phyloP scores from a whole-genome alignment of 2,113 vertebrate genomes.

The Gymnorhina tibicen region DNA sequence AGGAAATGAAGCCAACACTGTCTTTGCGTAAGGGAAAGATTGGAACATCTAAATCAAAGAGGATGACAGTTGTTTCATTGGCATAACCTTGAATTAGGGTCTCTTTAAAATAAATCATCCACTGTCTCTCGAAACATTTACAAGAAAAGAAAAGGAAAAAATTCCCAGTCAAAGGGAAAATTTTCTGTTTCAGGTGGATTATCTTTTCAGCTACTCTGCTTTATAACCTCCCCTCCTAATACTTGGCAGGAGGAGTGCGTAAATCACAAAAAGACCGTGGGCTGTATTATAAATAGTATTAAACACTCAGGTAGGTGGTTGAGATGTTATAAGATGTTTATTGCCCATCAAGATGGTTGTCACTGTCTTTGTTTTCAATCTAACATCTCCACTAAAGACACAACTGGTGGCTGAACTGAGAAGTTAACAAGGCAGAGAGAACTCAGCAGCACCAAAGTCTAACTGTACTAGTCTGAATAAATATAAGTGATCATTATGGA shows the following conservation, averaged over 20 bases:
- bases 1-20: slow-evolving; percentile 10
- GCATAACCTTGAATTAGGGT: slow-evolving; percentile 66
- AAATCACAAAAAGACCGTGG: not conserved
- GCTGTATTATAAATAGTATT: not conserved
- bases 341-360: not conserved
- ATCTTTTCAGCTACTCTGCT: not conserved
- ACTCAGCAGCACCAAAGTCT: not conserved
- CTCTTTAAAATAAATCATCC: slow-evolving; percentile 15
- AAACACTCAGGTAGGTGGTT: not conserved
- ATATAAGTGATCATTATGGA: not conserved
- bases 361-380: not conserved
- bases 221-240: not conserved
- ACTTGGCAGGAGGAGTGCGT: not conserved
- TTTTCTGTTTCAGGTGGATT: not conserved
- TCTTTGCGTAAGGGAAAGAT: slow-evolving; percentile 51
- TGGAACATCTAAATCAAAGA: slow-evolving; percentile 68
- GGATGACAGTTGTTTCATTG: slow-evolving; percentile 46
- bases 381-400: not conserved
- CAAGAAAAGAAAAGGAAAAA: not conserved
- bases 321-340: not conserved
- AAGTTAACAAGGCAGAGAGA: not conserved
- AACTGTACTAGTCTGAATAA: not conserved
- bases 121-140: not conserved
- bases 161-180: not conserved
- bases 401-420: not conserved